phyloP scores from a whole-genome alignment of 2,113 vertebrate species.

The Chaetops frenatus region DNA sequence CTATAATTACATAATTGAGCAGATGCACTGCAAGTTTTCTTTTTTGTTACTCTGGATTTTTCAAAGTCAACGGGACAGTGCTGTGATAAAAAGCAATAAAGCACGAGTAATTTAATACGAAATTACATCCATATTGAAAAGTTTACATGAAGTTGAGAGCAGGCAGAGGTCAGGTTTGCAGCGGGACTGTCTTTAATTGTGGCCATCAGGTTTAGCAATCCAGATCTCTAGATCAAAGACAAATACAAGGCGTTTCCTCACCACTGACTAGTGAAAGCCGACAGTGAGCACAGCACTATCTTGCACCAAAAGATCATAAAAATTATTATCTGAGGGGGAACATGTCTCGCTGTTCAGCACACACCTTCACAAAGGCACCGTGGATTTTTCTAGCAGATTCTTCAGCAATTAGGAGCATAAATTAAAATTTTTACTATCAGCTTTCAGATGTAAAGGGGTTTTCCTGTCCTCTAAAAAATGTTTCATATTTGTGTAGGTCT shows the following conservation, averaged over 20 bases:
- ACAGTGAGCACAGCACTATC: conserved; percentile 64
- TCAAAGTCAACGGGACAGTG: conserved; percentile 74
- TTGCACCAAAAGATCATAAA: conserved; percentile 71
- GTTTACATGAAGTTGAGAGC: conserved; percentile 86
- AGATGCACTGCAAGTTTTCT: conserved; percentile 74
- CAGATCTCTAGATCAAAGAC: conserved; percentile 77
- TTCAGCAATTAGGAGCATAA: conserved; percentile 2
- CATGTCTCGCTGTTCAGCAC: conserved; percentile 24
- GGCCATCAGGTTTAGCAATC: conserved; percentile 76
- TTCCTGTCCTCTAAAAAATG: conserved; percentile 8
- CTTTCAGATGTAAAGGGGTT: conserved; percentile 28
- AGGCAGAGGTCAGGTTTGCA: conserved; percentile 81
- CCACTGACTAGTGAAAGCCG: conserved; percentile 65
- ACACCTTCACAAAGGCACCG: conserved; percentile 15
- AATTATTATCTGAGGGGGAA: conserved; percentile 52
- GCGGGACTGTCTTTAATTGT: conserved; percentile 79
- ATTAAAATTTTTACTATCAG: background rate
- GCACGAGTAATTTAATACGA: conserved; percentile 89
- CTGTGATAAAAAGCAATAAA: conserved; percentile 87
- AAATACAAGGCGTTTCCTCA: conserved; percentile 71
- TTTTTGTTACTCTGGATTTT: conserved; percentile 74
- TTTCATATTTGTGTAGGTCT: conserved; percentile 3
- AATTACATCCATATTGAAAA: conserved; percentile 95
- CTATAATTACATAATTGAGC: conserved; percentile 75
- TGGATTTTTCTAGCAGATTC: background rate